Base-by-base conservation (phyloP, 2,888 invertebrate species). In the Sphecodes monilicornis region DNA sequence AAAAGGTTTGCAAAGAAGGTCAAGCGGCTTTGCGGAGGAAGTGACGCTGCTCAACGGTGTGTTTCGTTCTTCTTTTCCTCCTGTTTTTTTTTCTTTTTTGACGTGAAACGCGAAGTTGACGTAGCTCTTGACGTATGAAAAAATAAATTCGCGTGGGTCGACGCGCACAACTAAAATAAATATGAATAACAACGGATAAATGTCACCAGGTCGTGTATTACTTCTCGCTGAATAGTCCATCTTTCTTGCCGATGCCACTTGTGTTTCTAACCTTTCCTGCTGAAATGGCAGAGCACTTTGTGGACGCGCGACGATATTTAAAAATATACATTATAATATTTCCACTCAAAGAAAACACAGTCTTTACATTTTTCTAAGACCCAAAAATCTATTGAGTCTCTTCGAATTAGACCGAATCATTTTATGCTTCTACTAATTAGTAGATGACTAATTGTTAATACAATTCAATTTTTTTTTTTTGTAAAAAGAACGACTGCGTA, bases 131-230 rank as follows among this genome's bases (percentile, higher is more conserved):
- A 72, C 69, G 64, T 69, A 72, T 46, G 85, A 72, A 84, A 36
- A 84, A 86, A 85, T 81, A 78, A 78, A 76, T 76, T 50, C 36
- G 43, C 50, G 74, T 41, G 69, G 85, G 78, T 50, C 81, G 78
- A 41, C 32, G 70, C 22, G 54, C 54, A 70, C 43, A 76, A 82
- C 72, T 43, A 85, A 86, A 86, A 85, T 85, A 85, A 86, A 86
- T 81, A 76, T 72, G 77, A 81, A 80, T 81, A 86, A 78, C 80
- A 74, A 81, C 71, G 78, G 76, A 76, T 81, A 81, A 86, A 86
- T 81, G 86, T 86, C 85, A 85, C n/a, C 69, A 68, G 85, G 85
- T 85, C 86, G 71, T 39, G 26, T 57, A 70, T 80, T 78, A 79
- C 22, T 83, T 79, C 84, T 72, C 60, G 72, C 60, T 60, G 72